Evolutionary conservation across 2,888 invertebrate genomes (phyloP).

Genomic region (Harpagoxenus sublaevis): DNA sequence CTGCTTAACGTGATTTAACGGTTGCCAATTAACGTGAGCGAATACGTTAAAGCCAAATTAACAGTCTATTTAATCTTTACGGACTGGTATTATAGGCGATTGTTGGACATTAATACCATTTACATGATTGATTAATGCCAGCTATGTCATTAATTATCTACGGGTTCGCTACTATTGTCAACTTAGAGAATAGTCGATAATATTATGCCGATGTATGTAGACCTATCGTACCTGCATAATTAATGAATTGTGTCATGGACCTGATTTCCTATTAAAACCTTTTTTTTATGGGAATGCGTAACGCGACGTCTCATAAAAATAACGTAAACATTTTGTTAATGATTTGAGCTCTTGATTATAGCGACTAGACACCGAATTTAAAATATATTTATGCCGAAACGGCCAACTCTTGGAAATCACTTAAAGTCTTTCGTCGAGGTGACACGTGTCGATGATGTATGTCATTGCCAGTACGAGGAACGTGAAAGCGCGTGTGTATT

Average conservation of each 20-base stretch:
- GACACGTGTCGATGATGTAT: constrained; percentile 66
- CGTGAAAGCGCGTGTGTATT: constrained; percentile 65
- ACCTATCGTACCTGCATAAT: constrained; percentile 41
- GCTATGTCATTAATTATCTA: constrained; percentile 48
- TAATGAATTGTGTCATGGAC: constrained; percentile 24
- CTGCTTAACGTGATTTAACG: neutral
- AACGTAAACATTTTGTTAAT: neutral
- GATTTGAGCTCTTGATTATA: neutral
- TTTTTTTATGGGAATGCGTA: neutral
- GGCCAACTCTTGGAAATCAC: constrained; percentile 40
- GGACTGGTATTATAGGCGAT: neutral
- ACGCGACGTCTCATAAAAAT: neutral
- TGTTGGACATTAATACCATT: constrained; percentile 48
- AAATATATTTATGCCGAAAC: neutral
- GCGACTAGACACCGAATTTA: neutral
- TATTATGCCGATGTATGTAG: constrained; percentile 17
- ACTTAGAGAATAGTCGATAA: constrained; percentile 51
- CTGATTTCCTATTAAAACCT: constrained; percentile 13
- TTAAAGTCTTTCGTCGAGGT: constrained; percentile 54
- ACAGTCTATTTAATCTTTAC: constrained; percentile 41
- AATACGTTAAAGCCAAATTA: constrained; percentile 34
- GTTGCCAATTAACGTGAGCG: neutral
- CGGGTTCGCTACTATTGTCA: constrained; percentile 42
- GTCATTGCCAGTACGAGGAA: constrained; percentile 63
- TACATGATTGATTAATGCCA: constrained; percentile 55